Percentiles rank a stretch among this genome's conserved stretches.
These are phyloP conservation scores for Athalia circularis DNA, from an alignment of 2,888 invertebrate genomes.

Conservation along the genomic window DNA sequence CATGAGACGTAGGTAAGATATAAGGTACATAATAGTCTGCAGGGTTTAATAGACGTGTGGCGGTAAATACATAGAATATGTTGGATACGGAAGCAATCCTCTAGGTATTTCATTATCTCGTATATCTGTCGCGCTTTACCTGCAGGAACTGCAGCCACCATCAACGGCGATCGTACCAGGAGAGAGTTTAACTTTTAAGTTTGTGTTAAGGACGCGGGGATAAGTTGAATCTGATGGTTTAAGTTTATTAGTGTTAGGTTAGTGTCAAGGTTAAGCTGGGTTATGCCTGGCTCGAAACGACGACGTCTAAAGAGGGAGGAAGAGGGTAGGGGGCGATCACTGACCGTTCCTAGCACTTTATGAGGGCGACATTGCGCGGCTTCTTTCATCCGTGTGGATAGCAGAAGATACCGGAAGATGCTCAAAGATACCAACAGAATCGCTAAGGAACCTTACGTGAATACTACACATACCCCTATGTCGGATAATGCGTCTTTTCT, in stretches of 20 bases:
- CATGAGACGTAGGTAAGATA: neutral
- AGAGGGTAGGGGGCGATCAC: slow-evolving; percentile 47
- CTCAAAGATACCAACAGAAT: slow-evolving; percentile 24
- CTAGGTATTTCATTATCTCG: slow-evolving; percentile 66
- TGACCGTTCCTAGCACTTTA: slow-evolving; percentile 59
- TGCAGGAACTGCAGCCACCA: slow-evolving; percentile 14
- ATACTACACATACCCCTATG: slow-evolving; percentile 57
- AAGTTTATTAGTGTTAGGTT: slow-evolving; percentile 1
- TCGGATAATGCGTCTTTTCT: slow-evolving; percentile 27
- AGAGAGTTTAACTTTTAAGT: neutral
- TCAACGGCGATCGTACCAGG: too few relatives aligned
- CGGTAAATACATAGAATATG: slow-evolving; percentile 34
- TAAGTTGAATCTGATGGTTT: neutral
- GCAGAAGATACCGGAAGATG: slow-evolving; percentile 48
- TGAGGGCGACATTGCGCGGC: slow-evolving; percentile 65
- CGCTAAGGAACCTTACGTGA: slow-evolving; percentile 52
- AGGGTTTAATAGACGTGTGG: slow-evolving; percentile 12
- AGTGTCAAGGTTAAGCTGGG: slow-evolving; percentile 54
- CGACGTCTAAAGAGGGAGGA: slow-evolving; percentile 18
- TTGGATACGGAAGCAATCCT: slow-evolving; percentile 57
- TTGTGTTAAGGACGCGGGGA: neutral
- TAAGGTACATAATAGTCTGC: slow-evolving; percentile 31
- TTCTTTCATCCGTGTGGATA: slow-evolving; percentile 63
- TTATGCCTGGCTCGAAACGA: slow-evolving; percentile 56
- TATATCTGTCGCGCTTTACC: slow-evolving; percentile 65